Base-by-base conservation (phyloP, 1,140 invertebrate species). In the Cotesia vestalis region DNA sequence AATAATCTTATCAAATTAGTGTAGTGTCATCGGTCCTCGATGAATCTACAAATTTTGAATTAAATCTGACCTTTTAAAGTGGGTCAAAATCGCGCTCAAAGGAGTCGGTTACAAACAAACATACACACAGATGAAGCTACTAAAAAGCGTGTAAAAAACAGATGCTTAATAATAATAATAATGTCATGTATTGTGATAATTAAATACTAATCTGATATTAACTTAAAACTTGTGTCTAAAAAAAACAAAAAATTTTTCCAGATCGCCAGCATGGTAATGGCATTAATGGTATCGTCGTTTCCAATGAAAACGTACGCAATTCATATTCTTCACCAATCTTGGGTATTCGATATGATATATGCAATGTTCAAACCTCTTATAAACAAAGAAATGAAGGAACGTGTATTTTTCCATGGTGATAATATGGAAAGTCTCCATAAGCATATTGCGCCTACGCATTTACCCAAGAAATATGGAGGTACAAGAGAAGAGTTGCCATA, bases 281-380 rank as follows among this genome's bases (percentile, higher is more conserved):
- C 84, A 0, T 52, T 87, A 38, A 86, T 88, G 79, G 85, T 89
- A 88, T 91, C 91, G 0, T 89, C 91, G 66, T 94, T 93, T 79
- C 93, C 93, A 0, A 90, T 93, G 75, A 91, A 90, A 51, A 93
- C 91, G 0, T 84, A 92, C 71, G 91, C 92, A 0, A 90, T 95
- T 52, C 94, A 95, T 80, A 91, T 95, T 53, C 87, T 95, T 0
- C 90, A 93, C 77, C 92, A 95, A 77, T 92, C 93, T 0, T 94
- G 92, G 92, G 82, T 94, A 0, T 94, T 94, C 78, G 93, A 94
- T 78, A 91, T 92, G 40, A 91, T 93, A 27, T 94, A 91, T 79
- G 90, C 89, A 61, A 90, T 94, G 5, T 94, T 95, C 78, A 94
- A 93, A 77, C 93, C 93, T 0, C 85, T 95, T 3, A 82, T 95